A percentile compares a stretch with the other conserved stretches of the same genome.
These are phyloP conservation scores for Strigamia crassipes DNA, from an alignment of 2,888 invertebrate species.

Conservation along the genomic window DNA sequence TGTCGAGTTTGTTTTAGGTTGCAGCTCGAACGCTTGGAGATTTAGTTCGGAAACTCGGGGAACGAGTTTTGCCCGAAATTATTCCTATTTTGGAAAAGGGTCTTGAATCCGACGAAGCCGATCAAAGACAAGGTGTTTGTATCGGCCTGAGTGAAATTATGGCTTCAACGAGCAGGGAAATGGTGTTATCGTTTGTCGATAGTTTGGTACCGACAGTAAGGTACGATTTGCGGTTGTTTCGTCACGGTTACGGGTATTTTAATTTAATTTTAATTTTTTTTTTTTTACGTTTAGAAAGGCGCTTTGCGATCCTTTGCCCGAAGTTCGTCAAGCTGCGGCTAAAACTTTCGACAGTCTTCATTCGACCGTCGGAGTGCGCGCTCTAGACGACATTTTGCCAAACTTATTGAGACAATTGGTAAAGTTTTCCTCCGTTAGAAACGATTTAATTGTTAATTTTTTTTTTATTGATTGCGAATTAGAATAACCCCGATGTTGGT, in stretches of 20 bases:
- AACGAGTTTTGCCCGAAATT: conserved; percentile 95
- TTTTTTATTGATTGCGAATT: conserved; percentile 46
- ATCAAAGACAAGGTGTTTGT: conserved; percentile 97
- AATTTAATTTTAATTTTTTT: background rate
- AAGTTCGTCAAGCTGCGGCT: conserved; percentile 91
- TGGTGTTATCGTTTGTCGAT: conserved; percentile 87
- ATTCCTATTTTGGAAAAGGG: conserved; percentile 96
- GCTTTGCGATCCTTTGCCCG: conserved; percentile 88
- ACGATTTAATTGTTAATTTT: background rate
- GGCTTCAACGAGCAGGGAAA: conserved; percentile 92
- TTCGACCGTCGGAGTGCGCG: conserved; percentile 87
- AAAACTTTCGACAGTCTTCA: conserved; percentile 96
- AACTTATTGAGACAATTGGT: conserved; percentile 80
- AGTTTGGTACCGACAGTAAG: conserved; percentile 90
- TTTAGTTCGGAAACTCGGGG: conserved; percentile 94
- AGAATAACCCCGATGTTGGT: conserved; percentile 76
- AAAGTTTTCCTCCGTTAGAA: conserved; percentile 51
- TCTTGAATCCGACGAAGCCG: conserved; percentile 84
- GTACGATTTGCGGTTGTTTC: conserved; percentile 52
- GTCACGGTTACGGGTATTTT: background rate
- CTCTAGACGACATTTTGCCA: conserved; percentile 95
- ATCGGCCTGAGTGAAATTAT: conserved; percentile 98
- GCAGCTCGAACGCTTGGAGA: conserved; percentile 96
- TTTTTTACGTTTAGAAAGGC: conserved; percentile 72
- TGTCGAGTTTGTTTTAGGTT: too few species aligned